Conservation (phyloP, 1,140 invertebrate species). For the Amyelois transitella region DNA sequence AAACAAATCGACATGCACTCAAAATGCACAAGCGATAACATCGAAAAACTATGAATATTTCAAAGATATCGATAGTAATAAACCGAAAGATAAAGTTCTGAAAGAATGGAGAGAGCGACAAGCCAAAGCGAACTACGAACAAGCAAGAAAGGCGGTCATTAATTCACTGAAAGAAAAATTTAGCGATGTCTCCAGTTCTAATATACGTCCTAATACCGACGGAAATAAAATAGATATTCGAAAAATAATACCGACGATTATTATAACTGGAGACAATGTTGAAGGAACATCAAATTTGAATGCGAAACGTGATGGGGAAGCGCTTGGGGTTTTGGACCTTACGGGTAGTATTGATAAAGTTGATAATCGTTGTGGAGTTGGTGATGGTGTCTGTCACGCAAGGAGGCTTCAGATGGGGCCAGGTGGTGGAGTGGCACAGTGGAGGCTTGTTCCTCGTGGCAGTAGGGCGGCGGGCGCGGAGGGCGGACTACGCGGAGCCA, state of each 20-base stretch:
- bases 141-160: conserved; percentile 54
- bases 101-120: conserved; percentile 57
- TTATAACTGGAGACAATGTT: conserved; percentile 56
- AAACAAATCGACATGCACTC: conserved; percentile 23
- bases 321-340: conserved; percentile 26
- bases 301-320: conserved; percentile 31
- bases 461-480: conserved; percentile 57
- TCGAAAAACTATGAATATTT: conserved; percentile 13
- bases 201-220: conserved; percentile 25
- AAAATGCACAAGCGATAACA: conserved; percentile 14
- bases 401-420: conserved; percentile 59
- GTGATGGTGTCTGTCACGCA: conserved; percentile 56
- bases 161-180: conserved; percentile 66
- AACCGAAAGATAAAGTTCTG: conserved; percentile 39
- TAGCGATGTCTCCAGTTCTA: conserved; percentile 15
- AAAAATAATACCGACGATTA: conserved; percentile 37
- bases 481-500: conserved; percentile 47
- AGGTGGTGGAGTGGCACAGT: conserved; percentile 66
- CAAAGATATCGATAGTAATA: conserved; percentile 14
- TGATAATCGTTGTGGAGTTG: conserved; percentile 20
- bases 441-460: conserved; percentile 44
- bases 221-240: conserved; percentile 38
- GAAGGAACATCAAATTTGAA: conserved; percentile 67
- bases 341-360: conserved; percentile 24
- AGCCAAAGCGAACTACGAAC: conserved; percentile 48